Percentiles rank a stretch among this genome's conserved stretches.
These are phyloP conservation scores for Scaptomyza hsui DNA, from an alignment of 1,140 invertebrate genomes.

Conservation along the genomic window DNA sequence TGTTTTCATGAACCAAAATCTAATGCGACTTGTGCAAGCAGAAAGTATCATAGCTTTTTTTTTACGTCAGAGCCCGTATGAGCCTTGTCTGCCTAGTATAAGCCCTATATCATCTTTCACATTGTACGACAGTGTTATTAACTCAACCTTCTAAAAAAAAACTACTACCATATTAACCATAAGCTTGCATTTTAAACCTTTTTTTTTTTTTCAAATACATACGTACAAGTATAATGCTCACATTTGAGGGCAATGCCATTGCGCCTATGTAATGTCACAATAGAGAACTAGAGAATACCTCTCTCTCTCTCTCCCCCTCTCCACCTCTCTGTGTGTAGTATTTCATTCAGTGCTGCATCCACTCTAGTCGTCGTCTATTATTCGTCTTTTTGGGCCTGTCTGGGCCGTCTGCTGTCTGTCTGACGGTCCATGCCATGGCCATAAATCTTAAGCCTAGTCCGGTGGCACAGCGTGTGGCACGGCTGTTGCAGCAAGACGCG, in stretches of 20 bases:
- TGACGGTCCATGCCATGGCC: constrained; percentile 45
- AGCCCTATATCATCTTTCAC: too few relatives aligned
- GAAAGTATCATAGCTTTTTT: too few relatives aligned
- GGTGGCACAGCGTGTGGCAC: constrained; percentile 51
- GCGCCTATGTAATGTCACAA: background rate
- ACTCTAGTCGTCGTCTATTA: background rate
- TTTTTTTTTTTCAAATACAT: too few relatives aligned
- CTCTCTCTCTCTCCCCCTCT: background rate
- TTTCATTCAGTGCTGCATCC: constrained; percentile 3
- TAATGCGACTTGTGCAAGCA: too few relatives aligned
- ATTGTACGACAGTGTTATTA: too few relatives aligned
- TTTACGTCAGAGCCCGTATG: too few relatives aligned
- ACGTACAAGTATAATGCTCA: background rate
- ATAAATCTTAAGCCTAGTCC: constrained; percentile 74
- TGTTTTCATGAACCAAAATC: too few relatives aligned
- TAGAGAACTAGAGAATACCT: background rate
- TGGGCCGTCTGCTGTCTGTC: constrained; percentile 14
- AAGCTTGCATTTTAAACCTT: too few relatives aligned
- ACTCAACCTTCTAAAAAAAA: too few relatives aligned
- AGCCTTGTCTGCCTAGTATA: too few relatives aligned
- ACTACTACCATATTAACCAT: too few relatives aligned
- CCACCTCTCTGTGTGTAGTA: background rate
- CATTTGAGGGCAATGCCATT: constrained; percentile 9
- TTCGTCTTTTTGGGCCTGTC: constrained; percentile 15
- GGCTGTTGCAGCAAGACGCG: constrained; percentile 13